Evolutionary conservation across 2,797 vertebrate genomes (phyloP), one percentile per base, ranked within the genome.

Genomic region (Typhlichthys subterraneus): DNA sequence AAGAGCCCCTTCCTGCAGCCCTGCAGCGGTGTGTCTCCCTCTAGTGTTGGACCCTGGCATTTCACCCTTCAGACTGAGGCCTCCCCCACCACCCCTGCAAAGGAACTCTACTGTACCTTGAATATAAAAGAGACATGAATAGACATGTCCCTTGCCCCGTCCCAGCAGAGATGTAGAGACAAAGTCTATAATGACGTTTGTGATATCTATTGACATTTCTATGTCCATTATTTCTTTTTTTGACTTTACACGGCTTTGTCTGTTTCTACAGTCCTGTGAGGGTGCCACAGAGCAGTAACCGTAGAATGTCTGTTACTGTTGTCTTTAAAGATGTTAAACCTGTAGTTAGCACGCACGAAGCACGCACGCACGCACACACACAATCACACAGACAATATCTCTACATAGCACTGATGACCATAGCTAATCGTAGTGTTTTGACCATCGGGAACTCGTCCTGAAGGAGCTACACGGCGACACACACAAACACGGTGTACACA

Each of bases 161-260:
- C 58, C 69, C 38, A 7, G 77, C 81, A 79, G 83, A 82, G 63
- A 79, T 65, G 63, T 83, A 85, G 82, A 73, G 75, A 75, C 79
- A 81, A 78, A 78, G 68, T 76, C 77, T 69, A 75, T 67, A 73
- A 82, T 57, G 67, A 72, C 82, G 81, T 90, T 90, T 90, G 85
- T 90, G 84, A 88, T 89, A 88, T 29, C 23, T 86, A 73, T 85
- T 89, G 67, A 87, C 67, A 85, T 91, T 90, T 88, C 66, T 87
- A 85, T 86, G 86, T 92, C 78, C 69, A 72, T 81, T 90, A 87
- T 88, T 87, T 46, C 15, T 53, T 60, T 57, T 59, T 63, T 73
- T 46, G 57, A 42, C 63, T 86, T 87, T 87, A 89, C 82, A 85
- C 76, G 69, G 69, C 66, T 83, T 65, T 82, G 79, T 88, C 81